Base-by-base conservation (phyloP, 2,113 vertebrate species). In the Grallaria varia region DNA sequence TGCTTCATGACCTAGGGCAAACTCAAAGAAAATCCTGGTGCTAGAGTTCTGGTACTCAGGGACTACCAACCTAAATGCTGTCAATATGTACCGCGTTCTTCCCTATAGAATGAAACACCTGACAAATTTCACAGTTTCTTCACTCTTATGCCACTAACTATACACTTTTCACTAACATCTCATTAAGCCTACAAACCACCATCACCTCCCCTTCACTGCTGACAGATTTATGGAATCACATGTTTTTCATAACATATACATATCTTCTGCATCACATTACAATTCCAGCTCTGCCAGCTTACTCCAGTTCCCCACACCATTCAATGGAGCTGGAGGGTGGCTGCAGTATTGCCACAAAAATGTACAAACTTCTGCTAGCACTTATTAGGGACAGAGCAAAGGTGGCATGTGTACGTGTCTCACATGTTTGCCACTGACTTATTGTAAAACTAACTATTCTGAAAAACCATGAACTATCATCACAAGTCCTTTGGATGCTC, bases 151-250 rank as follows among this genome's bases (percentile, higher is more conserved):
- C 62, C 90, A 64, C 74, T 64, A 87, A 96, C 84, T 81, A 94
- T 84, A 81, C 27, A 68, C 71, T 87, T 83, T 73, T 83, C 78
- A 60, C 69, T 72, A 87, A 82, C 2, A 1, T 89, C 58, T 94
- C 78, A 87, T 84, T 87, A 93, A 94, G 71, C 74, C 95, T 89
- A 95, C 81, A 97, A 96, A 85, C 69, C 52, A 84, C 7, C 13
- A 89, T 60, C 92, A 91, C 58, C 71, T 87, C 81, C 77, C 81
- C 84, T 87, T 90, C 49, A 37, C 52, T 82, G 69, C 81, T 89
- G 81, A 92, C 86, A 89, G 66, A 79, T 79, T 87, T 78, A 91
- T 82, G 62, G 91, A 93, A 93, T 87, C 77, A 72, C 44, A 31
- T 75, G 74, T 93, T 94, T 72, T 76, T 85, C 28, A 50, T 71